Conservation (phyloP, 1,140 invertebrate species). For the Eciton burchellii region DNA sequence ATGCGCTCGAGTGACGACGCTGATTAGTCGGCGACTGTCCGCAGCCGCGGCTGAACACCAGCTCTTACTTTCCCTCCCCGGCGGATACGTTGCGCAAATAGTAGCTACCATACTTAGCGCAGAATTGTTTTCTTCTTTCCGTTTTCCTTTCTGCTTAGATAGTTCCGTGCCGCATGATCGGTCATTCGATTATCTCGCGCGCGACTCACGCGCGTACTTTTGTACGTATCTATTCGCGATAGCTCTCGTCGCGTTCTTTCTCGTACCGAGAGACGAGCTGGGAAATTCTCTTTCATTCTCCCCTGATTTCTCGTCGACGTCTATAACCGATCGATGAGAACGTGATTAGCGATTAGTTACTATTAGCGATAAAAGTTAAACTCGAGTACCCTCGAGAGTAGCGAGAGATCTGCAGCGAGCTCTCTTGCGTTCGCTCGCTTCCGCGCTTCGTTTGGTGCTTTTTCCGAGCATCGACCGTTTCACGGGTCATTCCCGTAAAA, state of each 20-base stretch:
- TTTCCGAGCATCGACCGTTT: not conserved
- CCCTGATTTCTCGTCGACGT: slow-evolving; percentile 1
- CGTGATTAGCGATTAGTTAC: slow-evolving; percentile 32
- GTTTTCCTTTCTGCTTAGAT: not conserved
- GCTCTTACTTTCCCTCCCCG: not conserved
- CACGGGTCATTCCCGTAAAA: slow-evolving; percentile 17
- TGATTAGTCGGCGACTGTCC: slow-evolving; percentile 4
- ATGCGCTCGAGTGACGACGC: slow-evolving; percentile 43
- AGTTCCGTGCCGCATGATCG: not conserved
- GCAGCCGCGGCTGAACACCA: not conserved
- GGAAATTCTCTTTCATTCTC: slow-evolving; percentile 13
- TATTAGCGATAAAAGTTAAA: slow-evolving; percentile 16
- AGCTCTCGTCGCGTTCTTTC: not conserved
- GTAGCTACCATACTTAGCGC: slow-evolving; percentile 7
- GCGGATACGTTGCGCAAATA: slow-evolving; percentile 9
- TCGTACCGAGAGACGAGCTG: not conserved
- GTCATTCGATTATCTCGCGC: not conserved
- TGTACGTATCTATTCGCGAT: not conserved
- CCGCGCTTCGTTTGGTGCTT: not conserved
- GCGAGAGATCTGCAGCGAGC: slow-evolving; percentile 4
- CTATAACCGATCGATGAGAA: slow-evolving; percentile 38
- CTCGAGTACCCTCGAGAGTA: slow-evolving; percentile 31
- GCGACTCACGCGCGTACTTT: not conserved
- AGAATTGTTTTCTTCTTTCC: not conserved
- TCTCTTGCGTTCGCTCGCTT: not conserved